Percentiles rank a stretch among this genome's conserved stretches.
Evolutionary conservation across 2,888 invertebrate species (phyloP).

Genomic region (Tuta absoluta): DNA sequence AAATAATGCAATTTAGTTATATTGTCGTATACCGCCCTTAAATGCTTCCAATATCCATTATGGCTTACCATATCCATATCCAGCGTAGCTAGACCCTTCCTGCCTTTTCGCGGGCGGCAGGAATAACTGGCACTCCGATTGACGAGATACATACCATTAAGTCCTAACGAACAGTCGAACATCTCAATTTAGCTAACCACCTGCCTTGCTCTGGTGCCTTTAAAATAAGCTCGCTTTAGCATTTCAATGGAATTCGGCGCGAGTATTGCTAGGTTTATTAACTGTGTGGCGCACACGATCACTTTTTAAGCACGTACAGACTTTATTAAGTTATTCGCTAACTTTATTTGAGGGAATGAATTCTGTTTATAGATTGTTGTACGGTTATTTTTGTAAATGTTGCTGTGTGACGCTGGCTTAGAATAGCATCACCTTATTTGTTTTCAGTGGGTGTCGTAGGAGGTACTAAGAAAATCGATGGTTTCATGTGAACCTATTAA

Average conservation of each 20-base stretch:
- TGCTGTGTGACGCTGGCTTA: too few species aligned
- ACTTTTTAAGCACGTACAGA: background rate
- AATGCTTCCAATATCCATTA: slow-evolving; percentile 20
- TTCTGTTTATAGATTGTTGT: background rate
- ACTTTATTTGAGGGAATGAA: background rate
- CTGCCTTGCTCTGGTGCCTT: slow-evolving; percentile 45
- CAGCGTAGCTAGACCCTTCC: background rate
- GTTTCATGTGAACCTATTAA: too few species aligned
- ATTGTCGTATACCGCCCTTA: slow-evolving; percentile 1
- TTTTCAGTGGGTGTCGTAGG: too few species aligned
- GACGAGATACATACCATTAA: slow-evolving; percentile 68
- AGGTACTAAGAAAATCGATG: too few species aligned
- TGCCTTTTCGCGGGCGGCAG: slow-evolving; percentile 51
- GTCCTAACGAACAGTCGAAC: slow-evolving; percentile 72
- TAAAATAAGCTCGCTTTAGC: slow-evolving; percentile 39
- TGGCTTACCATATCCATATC: slow-evolving; percentile 15
- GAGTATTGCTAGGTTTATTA: slow-evolving; percentile 26
- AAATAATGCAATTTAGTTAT: slow-evolving; percentile 2
- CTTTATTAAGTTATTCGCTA: background rate
- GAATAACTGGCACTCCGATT: slow-evolving; percentile 61
- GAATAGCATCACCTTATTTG: too few species aligned
- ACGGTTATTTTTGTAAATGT: background rate
- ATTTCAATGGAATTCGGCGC: slow-evolving; percentile 35
- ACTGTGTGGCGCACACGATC: slow-evolving; percentile 3
- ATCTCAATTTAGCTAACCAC: slow-evolving; percentile 69